Conservation (phyloP, 2,797 vertebrate species). For the Benthosema pterotum region DNA sequence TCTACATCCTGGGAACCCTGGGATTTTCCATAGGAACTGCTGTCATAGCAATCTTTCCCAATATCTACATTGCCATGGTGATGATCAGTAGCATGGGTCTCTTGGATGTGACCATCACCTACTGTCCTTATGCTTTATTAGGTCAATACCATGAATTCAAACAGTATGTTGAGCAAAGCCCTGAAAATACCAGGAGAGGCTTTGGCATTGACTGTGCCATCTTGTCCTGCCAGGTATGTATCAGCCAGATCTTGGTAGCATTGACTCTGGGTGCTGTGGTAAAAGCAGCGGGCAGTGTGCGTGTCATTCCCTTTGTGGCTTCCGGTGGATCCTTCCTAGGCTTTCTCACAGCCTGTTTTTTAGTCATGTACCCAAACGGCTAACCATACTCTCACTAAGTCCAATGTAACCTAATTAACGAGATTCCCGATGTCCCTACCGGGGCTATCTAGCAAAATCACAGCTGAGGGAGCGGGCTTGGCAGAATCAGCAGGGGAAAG, state of each 20-base stretch:
- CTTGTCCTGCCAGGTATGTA: slow-evolving; percentile 92
- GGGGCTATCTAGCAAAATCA: no score
- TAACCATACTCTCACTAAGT: slow-evolving; percentile 45
- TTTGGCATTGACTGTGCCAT: slow-evolving; percentile 98
- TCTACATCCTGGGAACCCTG: slow-evolving; percentile 95
- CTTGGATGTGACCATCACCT: slow-evolving; percentile 96
- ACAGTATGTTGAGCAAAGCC: slow-evolving; percentile 95
- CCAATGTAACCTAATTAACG: no score
- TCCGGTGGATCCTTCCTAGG: slow-evolving; percentile 93
- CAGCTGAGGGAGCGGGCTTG: no score
- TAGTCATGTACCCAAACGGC: slow-evolving; percentile 91
- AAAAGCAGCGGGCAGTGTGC: slow-evolving; percentile 84
- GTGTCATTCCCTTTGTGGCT: slow-evolving; percentile 91
- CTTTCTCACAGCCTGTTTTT: slow-evolving; percentile 90
- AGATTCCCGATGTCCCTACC: no score
- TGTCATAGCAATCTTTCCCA: slow-evolving; percentile 92
- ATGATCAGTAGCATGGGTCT: slow-evolving; percentile 97
- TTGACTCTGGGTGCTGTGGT: slow-evolving; percentile 89
- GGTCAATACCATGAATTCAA: slow-evolving; percentile 97
- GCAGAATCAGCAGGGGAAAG: no score
- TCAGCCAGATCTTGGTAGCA: slow-evolving; percentile 96
- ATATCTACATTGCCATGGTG: slow-evolving; percentile 93
- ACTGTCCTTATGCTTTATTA: slow-evolving; percentile 94
- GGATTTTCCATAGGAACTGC: slow-evolving; percentile 91
- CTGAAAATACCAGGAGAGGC: slow-evolving; percentile 90